Percentiles rank a stretch among this genome's conserved stretches.
These are phyloP conservation scores for Miichthys miiuy DNA, from an alignment of 2,797 vertebrate species.

Conservation along the genomic window DNA sequence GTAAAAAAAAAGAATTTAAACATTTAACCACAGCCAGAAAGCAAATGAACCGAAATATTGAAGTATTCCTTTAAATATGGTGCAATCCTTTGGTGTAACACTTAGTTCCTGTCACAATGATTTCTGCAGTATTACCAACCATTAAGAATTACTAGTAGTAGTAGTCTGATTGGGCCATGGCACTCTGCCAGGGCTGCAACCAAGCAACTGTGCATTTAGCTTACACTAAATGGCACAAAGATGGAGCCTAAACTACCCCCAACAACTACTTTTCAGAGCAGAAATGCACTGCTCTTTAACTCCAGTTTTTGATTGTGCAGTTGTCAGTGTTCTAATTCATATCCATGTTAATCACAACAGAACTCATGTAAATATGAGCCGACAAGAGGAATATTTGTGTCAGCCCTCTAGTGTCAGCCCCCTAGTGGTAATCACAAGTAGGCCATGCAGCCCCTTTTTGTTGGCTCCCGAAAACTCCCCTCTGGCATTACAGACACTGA, in stretches of 20 bases:
- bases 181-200: neutral
- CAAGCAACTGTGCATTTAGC: neutral
- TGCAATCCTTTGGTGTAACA: neutral
- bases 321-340: conserved; percentile 16
- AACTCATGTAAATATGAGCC: conserved; percentile 35
- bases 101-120: too few species aligned
- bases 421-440: conserved; percentile 52
- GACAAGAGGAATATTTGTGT: conserved; percentile 55
- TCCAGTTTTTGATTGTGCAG: neutral
- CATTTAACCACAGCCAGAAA: neutral
- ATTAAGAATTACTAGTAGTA: neutral
- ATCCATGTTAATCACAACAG: neutral
- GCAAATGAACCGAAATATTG: neutral
- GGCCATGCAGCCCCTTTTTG: conserved; percentile 40
- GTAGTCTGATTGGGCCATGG: neutral
- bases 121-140: too few species aligned
- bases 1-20: neutral
- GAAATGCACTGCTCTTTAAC: neutral
- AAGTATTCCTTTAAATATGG: neutral
- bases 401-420: conserved; percentile 53
- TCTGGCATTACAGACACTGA: conserved; percentile 29
- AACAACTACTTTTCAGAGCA: neutral
- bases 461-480: conserved; percentile 17
- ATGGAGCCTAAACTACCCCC: neutral
- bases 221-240: too few species aligned